These are phyloP conservation scores for Rhinogobius similis DNA, from an alignment of 2,113 vertebrate species.

Conservation along the genomic window DNA sequence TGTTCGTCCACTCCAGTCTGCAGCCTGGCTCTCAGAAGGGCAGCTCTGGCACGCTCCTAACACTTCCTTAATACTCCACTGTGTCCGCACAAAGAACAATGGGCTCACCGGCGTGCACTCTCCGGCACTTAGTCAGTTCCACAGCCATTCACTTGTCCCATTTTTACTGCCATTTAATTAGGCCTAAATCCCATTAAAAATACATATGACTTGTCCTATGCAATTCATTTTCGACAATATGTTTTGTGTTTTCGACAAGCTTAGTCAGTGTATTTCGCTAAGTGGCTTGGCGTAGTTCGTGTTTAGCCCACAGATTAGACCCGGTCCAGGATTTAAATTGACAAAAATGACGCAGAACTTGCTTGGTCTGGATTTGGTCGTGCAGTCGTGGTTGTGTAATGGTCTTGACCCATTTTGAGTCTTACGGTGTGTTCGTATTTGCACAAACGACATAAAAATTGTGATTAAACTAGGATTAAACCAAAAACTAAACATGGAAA, in stretches of 20 bases:
- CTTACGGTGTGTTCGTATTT: too few relatives aligned
- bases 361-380: not conserved
- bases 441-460: too few relatives aligned
- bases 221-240: constrained; percentile 20
- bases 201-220: constrained; percentile 16
- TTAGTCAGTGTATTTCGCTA: not conserved
- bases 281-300: not conserved
- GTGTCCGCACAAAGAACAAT: constrained; percentile 76
- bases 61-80: constrained; percentile 76
- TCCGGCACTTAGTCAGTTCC: constrained; percentile 53
- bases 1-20: constrained; percentile 69
- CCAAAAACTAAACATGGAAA: too few relatives aligned
- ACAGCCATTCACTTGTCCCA: constrained; percentile 51
- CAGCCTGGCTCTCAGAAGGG: constrained; percentile 61
- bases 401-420: too few relatives aligned
- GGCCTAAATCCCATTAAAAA: constrained; percentile 16
- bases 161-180: constrained; percentile 24
- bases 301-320: not conserved
- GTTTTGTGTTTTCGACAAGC: not conserved
- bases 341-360: not conserved
- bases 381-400: not conserved
- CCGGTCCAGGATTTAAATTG: too few relatives aligned
- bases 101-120: constrained; percentile 48
- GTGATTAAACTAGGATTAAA: too few relatives aligned
- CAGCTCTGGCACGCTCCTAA: constrained; percentile 72